These are phyloP conservation scores for Pristiophorus japonicus DNA, from an alignment of 2,113 vertebrate genomes.

Conservation along the genomic window DNA sequence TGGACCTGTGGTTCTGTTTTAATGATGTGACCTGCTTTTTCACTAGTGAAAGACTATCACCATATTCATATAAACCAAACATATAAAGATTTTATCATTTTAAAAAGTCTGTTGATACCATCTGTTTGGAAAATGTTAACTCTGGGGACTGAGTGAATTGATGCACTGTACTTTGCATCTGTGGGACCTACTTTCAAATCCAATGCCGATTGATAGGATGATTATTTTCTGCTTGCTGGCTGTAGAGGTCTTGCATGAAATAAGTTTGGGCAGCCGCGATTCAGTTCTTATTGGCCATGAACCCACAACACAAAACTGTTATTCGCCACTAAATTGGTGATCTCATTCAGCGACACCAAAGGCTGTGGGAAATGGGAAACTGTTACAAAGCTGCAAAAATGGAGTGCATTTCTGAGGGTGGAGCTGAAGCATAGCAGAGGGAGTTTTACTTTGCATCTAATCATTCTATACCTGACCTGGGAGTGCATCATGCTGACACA, in stretches of 20 bases:
- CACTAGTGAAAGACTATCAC: slow-evolving; percentile 41
- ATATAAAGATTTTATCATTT: slow-evolving; percentile 46
- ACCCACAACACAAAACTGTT: not conserved
- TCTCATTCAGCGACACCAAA: not conserved
- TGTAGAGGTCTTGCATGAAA: not conserved
- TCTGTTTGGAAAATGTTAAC: slow-evolving; percentile 56
- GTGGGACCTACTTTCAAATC: not conserved
- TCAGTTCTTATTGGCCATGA: not conserved
- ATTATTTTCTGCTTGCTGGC: not conserved
- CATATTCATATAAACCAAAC: slow-evolving; percentile 48
- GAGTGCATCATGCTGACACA: not conserved
- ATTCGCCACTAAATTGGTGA: not conserved
- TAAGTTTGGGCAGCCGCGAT: not conserved
- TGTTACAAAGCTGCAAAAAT: not conserved
- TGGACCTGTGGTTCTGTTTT: slow-evolving; percentile 52
- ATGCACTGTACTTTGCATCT: not conserved
- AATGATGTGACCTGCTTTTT: slow-evolving; percentile 40
- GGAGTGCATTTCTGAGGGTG: not conserved
- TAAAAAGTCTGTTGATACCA: slow-evolving; percentile 43
- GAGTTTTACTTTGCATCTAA: not conserved
- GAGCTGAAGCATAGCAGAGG: not conserved
- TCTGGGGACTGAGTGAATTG: slow-evolving; percentile 44
- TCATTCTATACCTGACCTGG: not conserved
- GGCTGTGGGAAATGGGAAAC: not conserved
- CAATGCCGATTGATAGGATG: not conserved